A percentile compares a stretch with the other conserved stretches of the same genome.
Conservation (phyloP, 2,797 vertebrate genomes). For the Melopsittacus undulatus region DNA sequence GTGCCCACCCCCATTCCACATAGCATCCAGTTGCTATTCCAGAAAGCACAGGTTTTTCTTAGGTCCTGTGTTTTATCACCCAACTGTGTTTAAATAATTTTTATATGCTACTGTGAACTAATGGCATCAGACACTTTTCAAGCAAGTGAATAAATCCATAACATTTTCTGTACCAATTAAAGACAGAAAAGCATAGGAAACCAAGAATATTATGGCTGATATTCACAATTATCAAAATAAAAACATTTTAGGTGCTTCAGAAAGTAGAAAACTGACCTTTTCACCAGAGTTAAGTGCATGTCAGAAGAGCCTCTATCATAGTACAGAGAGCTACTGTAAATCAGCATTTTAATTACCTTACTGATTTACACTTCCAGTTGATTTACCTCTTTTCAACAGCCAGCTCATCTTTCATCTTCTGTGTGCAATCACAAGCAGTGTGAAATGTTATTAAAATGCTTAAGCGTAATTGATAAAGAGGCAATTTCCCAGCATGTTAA, state of each 20-base stretch:
- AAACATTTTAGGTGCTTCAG: conserved; percentile 7
- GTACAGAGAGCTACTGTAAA: background rate
- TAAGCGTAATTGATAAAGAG: conserved; percentile 32
- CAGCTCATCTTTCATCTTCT: conserved; percentile 29
- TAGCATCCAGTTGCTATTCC: background rate
- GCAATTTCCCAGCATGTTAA: background rate
- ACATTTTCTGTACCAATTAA: background rate
- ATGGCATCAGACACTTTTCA: background rate
- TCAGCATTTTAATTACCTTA: conserved; percentile 34
- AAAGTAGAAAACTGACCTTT: conserved; percentile 38
- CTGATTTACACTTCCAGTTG: conserved; percentile 33
- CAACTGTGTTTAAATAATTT: background rate
- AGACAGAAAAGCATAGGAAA: background rate
- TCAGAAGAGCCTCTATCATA: background rate
- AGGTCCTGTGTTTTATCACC: background rate
- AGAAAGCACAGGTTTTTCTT: background rate
- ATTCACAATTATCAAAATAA: background rate
- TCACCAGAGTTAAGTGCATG: background rate
- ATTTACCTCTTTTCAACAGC: conserved; percentile 13
- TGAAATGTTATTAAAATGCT: conserved; percentile 44
- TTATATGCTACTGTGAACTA: background rate
- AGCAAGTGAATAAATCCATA: background rate
- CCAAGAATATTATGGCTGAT: background rate
- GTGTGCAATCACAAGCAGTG: conserved; percentile 17
- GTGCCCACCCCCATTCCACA: background rate